phyloP scores from a whole-genome alignment of 1,140 invertebrate genomes.

The Musca domestica region DNA sequence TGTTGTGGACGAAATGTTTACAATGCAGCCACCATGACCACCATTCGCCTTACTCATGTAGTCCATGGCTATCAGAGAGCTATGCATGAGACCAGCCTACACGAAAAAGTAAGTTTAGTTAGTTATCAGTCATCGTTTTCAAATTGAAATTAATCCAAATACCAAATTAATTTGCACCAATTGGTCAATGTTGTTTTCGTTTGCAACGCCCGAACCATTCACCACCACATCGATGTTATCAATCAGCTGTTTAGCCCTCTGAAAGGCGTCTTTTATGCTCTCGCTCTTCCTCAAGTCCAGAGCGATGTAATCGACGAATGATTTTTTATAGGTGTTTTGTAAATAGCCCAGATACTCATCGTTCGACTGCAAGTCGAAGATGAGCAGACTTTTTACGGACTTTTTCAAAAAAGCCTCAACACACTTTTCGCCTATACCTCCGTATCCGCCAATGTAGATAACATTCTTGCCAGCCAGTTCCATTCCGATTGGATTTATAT shows the following conservation, averaged over 20 bases:
- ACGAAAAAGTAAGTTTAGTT: not conserved
- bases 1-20: constrained; percentile 61
- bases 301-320: constrained; percentile 41
- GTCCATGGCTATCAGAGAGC: constrained; percentile 16
- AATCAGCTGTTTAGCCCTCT: constrained; percentile 44
- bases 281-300: constrained; percentile 49
- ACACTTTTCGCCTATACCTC: constrained; percentile 33
- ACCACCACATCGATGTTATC: constrained; percentile 61
- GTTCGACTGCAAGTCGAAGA: constrained; percentile 20
- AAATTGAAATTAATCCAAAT: constrained; percentile 35
- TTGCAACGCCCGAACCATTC: constrained; percentile 61
- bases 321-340: not conserved
- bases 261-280: constrained; percentile 44
- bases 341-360: not conserved
- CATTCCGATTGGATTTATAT: not conserved
- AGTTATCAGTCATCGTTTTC: constrained; percentile 16
- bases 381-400: constrained; percentile 18
- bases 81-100: constrained; percentile 26
- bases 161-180: constrained; percentile 55
- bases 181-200: constrained; percentile 55
- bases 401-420: constrained; percentile 15
- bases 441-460: constrained; percentile 38
- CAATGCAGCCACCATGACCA: constrained; percentile 60
- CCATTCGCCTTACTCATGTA: constrained; percentile 58
- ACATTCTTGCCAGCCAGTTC: constrained; percentile 37